Conservation (phyloP, 1,140 invertebrate species). For the Zaprionus tsacasi region DNA sequence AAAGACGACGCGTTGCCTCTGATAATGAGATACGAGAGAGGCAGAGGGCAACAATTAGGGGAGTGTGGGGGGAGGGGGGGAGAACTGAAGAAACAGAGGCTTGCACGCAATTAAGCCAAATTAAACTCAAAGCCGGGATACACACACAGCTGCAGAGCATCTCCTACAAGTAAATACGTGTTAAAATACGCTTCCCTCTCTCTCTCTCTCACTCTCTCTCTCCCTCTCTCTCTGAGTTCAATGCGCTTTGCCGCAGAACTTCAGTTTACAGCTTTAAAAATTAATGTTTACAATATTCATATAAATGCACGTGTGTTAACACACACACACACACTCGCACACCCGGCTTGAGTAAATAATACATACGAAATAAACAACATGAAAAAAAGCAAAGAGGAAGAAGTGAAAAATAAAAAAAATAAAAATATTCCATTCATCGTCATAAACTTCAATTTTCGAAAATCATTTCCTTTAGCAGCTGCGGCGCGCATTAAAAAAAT, state of each 20-base stretch:
- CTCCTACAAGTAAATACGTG: constrained; percentile 48
- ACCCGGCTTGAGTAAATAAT: constrained; percentile 38
- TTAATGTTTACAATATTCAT: constrained; percentile 75
- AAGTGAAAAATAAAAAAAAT: constrained; percentile 33
- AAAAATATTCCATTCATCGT: constrained; percentile 80
- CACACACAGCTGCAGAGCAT: constrained; percentile 13
- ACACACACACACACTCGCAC: constrained; percentile 28
- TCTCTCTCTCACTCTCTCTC: background rate
- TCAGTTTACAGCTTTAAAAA: constrained; percentile 67
- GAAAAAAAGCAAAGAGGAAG: constrained; percentile 3
- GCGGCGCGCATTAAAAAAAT: constrained; percentile 69
- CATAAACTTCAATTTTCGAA: constrained; percentile 84
- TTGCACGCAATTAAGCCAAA: constrained; percentile 77
- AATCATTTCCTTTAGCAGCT: constrained; percentile 84
- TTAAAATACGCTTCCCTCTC: constrained; percentile 30
- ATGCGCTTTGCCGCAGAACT: constrained; percentile 56
- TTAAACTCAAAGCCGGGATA: constrained; percentile 46
- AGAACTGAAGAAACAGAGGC: constrained; percentile 23
- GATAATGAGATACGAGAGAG: constrained; percentile 68
- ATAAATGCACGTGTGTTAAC: constrained; percentile 70
- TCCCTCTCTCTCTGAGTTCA: constrained; percentile 46
- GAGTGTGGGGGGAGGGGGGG: background rate
- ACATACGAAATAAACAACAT: constrained; percentile 53
- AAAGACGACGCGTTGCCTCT: constrained; percentile 40
- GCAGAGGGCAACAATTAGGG: background rate